phyloP scores from a whole-genome alignment of 2,113 vertebrate genomes.

The Ammodytes marinus region DNA sequence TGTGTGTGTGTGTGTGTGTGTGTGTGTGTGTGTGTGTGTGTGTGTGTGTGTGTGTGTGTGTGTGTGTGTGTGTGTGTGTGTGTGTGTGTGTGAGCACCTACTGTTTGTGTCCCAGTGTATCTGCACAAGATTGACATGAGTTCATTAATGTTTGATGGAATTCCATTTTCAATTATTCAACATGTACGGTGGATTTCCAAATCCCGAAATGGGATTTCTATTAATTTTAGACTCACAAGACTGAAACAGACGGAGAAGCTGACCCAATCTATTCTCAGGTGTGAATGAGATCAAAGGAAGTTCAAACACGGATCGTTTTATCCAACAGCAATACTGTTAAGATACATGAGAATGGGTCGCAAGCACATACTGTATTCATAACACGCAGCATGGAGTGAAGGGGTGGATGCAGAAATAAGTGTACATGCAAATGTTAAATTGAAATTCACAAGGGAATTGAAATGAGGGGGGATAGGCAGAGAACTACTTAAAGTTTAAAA shows the following conservation, averaged over 20 bases:
- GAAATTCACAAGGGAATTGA: neutral
- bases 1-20: neutral
- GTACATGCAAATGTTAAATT: neutral
- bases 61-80: too few relatives aligned
- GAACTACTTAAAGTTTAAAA: neutral
- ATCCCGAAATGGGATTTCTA: conserved; percentile 50
- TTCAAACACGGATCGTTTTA: conserved; percentile 51
- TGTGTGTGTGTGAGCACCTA: too few relatives aligned
- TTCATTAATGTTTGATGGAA: neutral
- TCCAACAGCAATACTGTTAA: neutral
- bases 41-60: too few relatives aligned
- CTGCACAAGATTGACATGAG: too few relatives aligned
- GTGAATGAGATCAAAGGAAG: conserved; percentile 64
- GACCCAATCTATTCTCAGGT: conserved; percentile 46
- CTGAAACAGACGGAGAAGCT: conserved; percentile 30
- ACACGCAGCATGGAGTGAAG: neutral
- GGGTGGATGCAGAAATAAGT: neutral
- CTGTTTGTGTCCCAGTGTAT: too few relatives aligned
- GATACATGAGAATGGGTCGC: conserved; percentile 24
- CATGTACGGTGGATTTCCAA: conserved; percentile 14
- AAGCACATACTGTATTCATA: neutral
- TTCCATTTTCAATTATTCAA: conserved; percentile 42
- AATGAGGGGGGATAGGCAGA: too few relatives aligned
- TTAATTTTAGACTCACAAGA: conserved; percentile 59
- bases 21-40: neutral